Percentiles rank a stretch among this genome's conserved stretches.
These are phyloP conservation scores for Thinocorus orbignyianus DNA, from an alignment of 2,113 vertebrate genomes.

Conservation along the genomic window DNA sequence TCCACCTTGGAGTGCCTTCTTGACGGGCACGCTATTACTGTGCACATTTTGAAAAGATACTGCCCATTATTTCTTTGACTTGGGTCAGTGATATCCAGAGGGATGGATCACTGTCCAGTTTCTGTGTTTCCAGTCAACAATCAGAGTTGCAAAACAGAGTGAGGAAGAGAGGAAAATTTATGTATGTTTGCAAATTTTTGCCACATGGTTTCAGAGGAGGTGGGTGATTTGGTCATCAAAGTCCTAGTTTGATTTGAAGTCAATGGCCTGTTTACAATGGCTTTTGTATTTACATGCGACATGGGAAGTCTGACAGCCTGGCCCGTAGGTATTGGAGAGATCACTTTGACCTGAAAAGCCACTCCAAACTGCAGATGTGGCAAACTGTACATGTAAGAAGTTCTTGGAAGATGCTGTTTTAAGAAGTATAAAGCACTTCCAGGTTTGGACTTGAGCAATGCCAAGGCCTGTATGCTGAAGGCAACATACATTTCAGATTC, in stretches of 20 bases:
- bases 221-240: neutral
- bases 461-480: neutral
- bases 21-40: too few relatives aligned
- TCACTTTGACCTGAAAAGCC: neutral
- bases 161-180: neutral
- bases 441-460: neutral
- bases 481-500: neutral
- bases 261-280: neutral
- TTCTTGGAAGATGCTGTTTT: neutral
- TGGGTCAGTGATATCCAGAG: too few relatives aligned
- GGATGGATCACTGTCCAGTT: too few relatives aligned
- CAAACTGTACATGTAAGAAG: neutral
- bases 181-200: neutral
- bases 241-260: neutral
- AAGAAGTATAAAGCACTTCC: neutral
- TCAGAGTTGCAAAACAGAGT: neutral
- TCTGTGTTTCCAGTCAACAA: too few relatives aligned
- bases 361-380: neutral
- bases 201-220: neutral
- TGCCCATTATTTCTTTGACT: too few relatives aligned
- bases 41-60: too few relatives aligned
- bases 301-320: neutral
- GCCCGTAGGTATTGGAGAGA: neutral
- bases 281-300: neutral
- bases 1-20: too few relatives aligned